A percentile compares a stretch with the other conserved stretches of the same genome.
Conservation (phyloP, 2,888 invertebrate species). For the Morinoia aosen region DNA sequence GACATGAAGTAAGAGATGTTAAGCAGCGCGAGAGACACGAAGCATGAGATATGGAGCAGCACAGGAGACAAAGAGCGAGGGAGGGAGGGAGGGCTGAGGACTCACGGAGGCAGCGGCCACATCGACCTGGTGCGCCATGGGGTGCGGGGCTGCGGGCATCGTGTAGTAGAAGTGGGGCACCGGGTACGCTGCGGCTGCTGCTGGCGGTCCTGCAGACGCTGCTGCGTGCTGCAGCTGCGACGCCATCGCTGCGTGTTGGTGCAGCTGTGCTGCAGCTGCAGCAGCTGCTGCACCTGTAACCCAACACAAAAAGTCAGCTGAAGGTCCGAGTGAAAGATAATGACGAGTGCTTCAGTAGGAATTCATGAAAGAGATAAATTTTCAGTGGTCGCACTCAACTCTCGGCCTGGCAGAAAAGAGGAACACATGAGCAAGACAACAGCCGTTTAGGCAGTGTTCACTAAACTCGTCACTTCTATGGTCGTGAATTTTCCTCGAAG, state of each 20-base stretch:
- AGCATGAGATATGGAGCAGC: too few species aligned
- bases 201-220: conserved; percentile 18
- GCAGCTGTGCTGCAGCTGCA: background rate
- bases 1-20: too few species aligned
- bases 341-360: background rate
- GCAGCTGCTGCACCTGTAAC: conserved; percentile 15
- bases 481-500: too few species aligned
- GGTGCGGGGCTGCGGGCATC: background rate
- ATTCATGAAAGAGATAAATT: too few species aligned
- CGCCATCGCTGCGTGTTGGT: conserved; percentile 16
- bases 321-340: background rate
- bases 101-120: conserved; percentile 42
- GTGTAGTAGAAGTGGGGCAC: conserved; percentile 38
- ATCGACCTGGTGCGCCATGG: conserved; percentile 5
- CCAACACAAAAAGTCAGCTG: background rate
- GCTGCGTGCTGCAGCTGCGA: conserved; percentile 42
- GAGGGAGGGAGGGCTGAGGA: conserved; percentile 30
- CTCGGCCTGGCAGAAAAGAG: too few species aligned
- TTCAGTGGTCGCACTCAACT: too few species aligned
- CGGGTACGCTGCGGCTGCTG: conserved; percentile 29
- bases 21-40: too few species aligned
- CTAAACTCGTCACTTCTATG: too few species aligned
- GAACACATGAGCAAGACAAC: too few species aligned
- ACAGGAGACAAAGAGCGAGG: too few species aligned
- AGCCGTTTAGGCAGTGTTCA: too few species aligned